Base-by-base conservation (phyloP, 2,113 vertebrate species). In the Anguilla rostrata region DNA sequence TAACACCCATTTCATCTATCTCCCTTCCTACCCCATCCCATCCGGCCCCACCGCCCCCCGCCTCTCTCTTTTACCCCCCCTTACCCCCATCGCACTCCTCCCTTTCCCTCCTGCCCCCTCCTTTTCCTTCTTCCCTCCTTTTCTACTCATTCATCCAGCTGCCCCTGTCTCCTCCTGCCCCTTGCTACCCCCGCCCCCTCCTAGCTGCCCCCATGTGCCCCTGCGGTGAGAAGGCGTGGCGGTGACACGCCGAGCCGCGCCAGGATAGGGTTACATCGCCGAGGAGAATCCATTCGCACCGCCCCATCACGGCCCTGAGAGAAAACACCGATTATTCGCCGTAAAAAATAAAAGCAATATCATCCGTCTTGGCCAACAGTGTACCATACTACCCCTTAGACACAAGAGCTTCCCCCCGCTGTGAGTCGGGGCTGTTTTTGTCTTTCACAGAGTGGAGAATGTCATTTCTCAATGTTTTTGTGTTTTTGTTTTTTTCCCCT, bases 271-370 rank as follows among this genome's bases (percentile, higher is more conserved):
- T 94, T 94, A 94, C 93, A 94, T 91, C 92, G 92, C 91, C 90
- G 89, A 85, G 89, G 94, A 94, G 92, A 95, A 95, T 95, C 94
- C 93, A 95, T 95, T 94, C 93, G 63, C 20, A 22, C 63, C 63
- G 22, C 43, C 86, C 90, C 92, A 89, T 92, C 63, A 9, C 63
- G 14, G 14, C 57, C 1, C 2, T 14, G 57, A 91, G 92, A 91
- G 89, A 93, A 93, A 94, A 46, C 43, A 46, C 43, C 5, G 43
- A 46, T 46, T 46, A 46, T 46, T 46, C 2, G 43, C 43, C 5
- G 93, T 90, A 93, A 91, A 86, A 87, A 34, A 34, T 34, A 34
- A 89, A 85, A 85, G 57, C 83, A 87, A 87, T 60, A 6, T 7
- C 18, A 7, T 15, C 57, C 57, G 18, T 60, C 57, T 34, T 20